Percentiles rank a stretch among this genome's conserved stretches.
Evolutionary conservation across 2,797 vertebrate genomes (phyloP).

Genomic region (Platalea minor): DNA sequence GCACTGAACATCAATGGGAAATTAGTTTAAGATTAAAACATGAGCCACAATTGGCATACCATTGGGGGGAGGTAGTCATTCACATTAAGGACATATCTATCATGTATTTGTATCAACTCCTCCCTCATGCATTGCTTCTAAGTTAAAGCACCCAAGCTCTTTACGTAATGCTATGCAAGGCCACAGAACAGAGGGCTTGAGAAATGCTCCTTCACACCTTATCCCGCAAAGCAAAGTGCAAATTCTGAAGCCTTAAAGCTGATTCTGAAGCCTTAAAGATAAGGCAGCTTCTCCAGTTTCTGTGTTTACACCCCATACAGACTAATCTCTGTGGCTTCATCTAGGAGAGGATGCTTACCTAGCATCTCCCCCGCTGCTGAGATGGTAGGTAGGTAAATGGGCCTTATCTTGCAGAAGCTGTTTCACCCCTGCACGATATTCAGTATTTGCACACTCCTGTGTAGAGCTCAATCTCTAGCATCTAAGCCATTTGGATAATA

Average conservation of each 20-base stretch:
- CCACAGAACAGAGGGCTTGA: neutral
- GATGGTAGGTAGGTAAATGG: neutral
- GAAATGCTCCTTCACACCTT: neutral
- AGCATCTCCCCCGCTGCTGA: neutral
- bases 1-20: neutral
- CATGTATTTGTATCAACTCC: neutral
- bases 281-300: neutral
- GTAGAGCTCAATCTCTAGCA: neutral
- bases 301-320: neutral
- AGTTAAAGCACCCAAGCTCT: neutral
- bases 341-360: neutral
- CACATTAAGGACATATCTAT: neutral
- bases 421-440: neutral
- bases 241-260: neutral
- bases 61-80: neutral
- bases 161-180: neutral
- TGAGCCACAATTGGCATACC: neutral
- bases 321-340: neutral
- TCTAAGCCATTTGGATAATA: neutral
- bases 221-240: neutral
- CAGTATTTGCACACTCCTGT: accelerated
- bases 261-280: neutral
- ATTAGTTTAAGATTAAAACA: neutral
- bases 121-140: neutral
- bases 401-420: neutral